phyloP scores from a whole-genome alignment of 2,888 invertebrate genomes.

The Merodon equestris region DNA sequence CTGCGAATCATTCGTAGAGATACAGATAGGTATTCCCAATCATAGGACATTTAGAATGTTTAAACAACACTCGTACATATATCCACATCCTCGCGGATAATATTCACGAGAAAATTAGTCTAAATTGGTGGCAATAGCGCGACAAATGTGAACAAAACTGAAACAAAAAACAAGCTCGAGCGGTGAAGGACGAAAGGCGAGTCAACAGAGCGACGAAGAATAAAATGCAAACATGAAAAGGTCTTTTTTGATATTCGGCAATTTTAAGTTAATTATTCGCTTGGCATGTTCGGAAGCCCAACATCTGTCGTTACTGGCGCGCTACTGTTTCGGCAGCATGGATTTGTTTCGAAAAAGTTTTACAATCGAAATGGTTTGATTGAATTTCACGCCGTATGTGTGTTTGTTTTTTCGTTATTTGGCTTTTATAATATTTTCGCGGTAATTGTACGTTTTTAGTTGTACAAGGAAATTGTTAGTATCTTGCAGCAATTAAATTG shows the following conservation, averaged over 20 bases:
- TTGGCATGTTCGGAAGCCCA: background rate
- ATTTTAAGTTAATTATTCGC: conserved; percentile 43
- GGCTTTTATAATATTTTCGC: no score
- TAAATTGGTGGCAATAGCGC: conserved; percentile 4
- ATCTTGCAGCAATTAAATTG: no score
- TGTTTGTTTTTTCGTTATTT: no score
- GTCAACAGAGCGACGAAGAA: no score
- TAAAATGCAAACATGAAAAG: no score
- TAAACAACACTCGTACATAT: no score
- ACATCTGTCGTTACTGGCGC: background rate
- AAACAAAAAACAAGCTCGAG: background rate
- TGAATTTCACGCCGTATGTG: conserved; percentile 1
- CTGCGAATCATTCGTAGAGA: conserved; percentile 2
- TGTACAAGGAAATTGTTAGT: no score
- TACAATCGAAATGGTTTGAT: conserved; percentile 16
- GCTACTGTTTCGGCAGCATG: background rate
- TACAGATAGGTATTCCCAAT: no score
- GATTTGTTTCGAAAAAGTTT: background rate
- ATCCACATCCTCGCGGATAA: background rate
- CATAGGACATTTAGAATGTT: no score
- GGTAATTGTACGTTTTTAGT: no score
- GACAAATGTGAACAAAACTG: background rate
- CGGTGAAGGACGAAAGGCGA: no score
- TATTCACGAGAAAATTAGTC: conserved; percentile 10
- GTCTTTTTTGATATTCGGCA: conserved; percentile 4